Base-by-base conservation (phyloP, 2,888 invertebrate species). In the Eupelmus urozonus region DNA sequence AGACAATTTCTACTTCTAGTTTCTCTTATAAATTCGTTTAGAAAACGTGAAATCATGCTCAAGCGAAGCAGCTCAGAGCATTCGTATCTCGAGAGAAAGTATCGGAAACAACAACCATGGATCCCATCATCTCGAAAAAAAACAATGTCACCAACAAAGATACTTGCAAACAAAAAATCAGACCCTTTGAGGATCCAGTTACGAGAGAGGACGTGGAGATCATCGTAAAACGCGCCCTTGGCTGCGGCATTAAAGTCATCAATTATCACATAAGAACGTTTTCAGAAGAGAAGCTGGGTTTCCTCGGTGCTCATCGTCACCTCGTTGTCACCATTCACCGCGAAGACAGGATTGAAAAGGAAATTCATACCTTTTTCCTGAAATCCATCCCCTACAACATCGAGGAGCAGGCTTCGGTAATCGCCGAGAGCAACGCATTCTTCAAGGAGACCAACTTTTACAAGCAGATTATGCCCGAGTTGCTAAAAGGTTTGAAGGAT, bases 231-330 rank as follows among this genome's bases (percentile, higher is more conserved):
- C 42, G 55, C 2, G 74, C 81, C 0, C 45, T 81, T 25, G 76
- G 73, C 5, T 18, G 63, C 0, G 79, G 82, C 0, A 77, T 70
- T 0, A 69, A 85, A 25, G 63, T 86, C 2, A 11, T 85, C 1
- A 79, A 85, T 20, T 86, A 82, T 29, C 59, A 70, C 0, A 49
- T 87, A 4, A 78, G 75, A 55, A 60, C 82, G 0, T 88, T 84
- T 65, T 85, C 85, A 11, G 81, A 85, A 0, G 85, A 85, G 20
- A 87, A 86, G 72, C 67, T 88, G 0, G 89, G 88, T 20, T 87
- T 83, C 59, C 81, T 88, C 2, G 85, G 87, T 3, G 82, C 86
- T 1, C 85, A 88, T 72, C 81, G 82, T 18, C 83, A 82, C 23
- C 78, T 88, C 0, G 69, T 70, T 4, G 55, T 72, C 7, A 63